Conservation (phyloP, 2,113 vertebrate genomes). For the Accipiter cooperii region DNA sequence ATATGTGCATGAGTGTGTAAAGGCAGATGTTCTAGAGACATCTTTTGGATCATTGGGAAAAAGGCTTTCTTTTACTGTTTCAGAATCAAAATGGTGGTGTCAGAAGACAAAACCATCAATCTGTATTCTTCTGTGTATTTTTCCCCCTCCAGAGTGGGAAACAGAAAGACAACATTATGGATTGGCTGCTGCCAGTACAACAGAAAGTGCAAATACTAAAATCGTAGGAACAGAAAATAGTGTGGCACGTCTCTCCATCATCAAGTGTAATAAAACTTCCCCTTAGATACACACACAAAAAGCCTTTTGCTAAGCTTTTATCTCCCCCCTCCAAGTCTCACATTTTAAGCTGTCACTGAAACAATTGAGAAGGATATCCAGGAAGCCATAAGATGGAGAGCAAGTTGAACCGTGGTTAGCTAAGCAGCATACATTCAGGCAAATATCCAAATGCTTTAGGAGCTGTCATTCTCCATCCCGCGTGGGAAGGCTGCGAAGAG, state of each 20-base stretch:
- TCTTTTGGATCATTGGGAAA: neutral
- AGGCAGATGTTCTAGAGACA: neutral
- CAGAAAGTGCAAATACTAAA: constrained; percentile 40
- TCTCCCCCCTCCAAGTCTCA: constrained; percentile 29
- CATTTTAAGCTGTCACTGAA: constrained; percentile 53
- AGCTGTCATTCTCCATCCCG: neutral
- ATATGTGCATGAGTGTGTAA: neutral
- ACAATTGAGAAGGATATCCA: constrained; percentile 47
- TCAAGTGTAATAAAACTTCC: constrained; percentile 36
- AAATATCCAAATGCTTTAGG: constrained; percentile 45
- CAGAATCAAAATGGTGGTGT: neutral
- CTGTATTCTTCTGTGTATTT: neutral
- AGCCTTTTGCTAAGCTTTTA: constrained; percentile 35
- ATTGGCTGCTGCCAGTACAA: constrained; percentile 17
- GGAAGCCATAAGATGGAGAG: constrained; percentile 37
- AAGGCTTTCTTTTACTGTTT: neutral
- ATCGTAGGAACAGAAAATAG: neutral
- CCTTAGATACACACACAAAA: constrained; percentile 19
- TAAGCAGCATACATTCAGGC: constrained; percentile 28
- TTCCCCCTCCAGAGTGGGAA: neutral
- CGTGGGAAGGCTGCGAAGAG: constrained; percentile 19
- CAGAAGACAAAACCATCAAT: neutral
- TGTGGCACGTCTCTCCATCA: neutral
- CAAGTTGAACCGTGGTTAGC: neutral
- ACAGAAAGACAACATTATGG: constrained; percentile 1